A percentile compares a stretch with the other conserved stretches of the same genome.
Conservation (phyloP, 2,113 vertebrate species). For the Phrynosoma blainvillii region DNA sequence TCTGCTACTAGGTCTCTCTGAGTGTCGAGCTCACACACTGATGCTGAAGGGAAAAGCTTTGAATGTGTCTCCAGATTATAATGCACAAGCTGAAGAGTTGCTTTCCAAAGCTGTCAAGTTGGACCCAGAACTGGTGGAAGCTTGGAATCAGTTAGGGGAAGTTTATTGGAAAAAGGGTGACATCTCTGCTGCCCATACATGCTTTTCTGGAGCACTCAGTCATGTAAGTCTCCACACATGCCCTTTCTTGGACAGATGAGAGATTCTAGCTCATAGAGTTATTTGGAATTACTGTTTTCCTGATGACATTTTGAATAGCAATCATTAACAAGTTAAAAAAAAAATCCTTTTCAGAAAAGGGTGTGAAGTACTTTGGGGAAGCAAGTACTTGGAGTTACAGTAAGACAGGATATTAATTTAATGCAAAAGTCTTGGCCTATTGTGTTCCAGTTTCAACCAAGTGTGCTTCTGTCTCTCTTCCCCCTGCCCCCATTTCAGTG, state of each 20-base stretch:
- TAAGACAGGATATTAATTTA: background rate
- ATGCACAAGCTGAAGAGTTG: conserved; percentile 79
- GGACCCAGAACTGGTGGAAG: conserved; percentile 86
- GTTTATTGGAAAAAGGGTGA: conserved; percentile 94
- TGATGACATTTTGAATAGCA: background rate
- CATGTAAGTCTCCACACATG: conserved; percentile 72
- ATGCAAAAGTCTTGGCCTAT: background rate
- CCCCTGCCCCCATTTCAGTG: conserved; percentile 67
- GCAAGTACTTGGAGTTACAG: background rate
- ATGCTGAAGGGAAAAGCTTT: conserved; percentile 86
- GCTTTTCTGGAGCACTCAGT: conserved; percentile 88
- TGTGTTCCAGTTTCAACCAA: background rate
- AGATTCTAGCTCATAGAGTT: background rate
- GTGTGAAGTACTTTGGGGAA: background rate
- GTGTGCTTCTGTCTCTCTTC: background rate
- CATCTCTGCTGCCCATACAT: conserved; percentile 83
- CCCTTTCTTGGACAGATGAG: background rate
- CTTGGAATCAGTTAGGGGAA: conserved; percentile 91
- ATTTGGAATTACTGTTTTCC: background rate
- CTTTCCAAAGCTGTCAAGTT: conserved; percentile 90
- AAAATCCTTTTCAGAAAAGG: background rate
- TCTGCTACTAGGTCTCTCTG: conserved; percentile 71
- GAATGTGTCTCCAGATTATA: conserved; percentile 82
- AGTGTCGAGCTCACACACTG: conserved; percentile 79
- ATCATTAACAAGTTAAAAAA: background rate